Evolutionary conservation across 1,140 invertebrate genomes (phyloP), one percentile per base, ranked within the genome.

Genomic region (Drosophila novamexicana): DNA sequence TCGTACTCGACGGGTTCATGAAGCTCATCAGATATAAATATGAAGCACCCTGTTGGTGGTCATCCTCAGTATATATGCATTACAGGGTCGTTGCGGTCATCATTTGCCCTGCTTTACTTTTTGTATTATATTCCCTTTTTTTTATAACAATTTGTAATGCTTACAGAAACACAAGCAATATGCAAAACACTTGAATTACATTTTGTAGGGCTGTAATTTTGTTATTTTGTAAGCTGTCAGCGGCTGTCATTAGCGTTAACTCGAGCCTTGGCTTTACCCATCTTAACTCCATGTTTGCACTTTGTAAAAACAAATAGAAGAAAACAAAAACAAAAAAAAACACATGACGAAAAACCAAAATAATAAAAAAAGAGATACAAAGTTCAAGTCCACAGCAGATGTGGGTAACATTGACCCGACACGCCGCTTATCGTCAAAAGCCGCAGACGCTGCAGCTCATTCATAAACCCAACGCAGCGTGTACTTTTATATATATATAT

Each of bases 381-480:
- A 86, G 83, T 86, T 86, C 83, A 86, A 86, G 83, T 88, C 72
- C 76, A 77, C 14, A 44, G 66, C 67, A 68, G 73, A 70, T 44
- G 70, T 50, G 54, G 67, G 57, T 76, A 79, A 63, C 76, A 79
- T 79, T 79, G 76, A 79, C 76, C 76, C 67, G 52, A 49, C 34
- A 57, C 47, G 22, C 4, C 42, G 62, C 36, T 71, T 63, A 64
- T 59, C 54, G 61, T 47, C 40, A 47, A 42, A 47, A 42, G 47
- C 29, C 34, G 18, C 54, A 57, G 54, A 59, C 42, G n/a, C 44
- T 59, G 61, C 62, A 52, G 29, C 63, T 76, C 67, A 79, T 75
- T 75, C 76, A 76, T 72, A 71, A 72, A 53, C 39, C 45, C 57
- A 47, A 53, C 52, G 45, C n/a, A 14, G 22, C 10, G 22, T 29